phyloP scores from a whole-genome alignment of 1,140 invertebrate genomes.

The Aphaenogaster rudis region DNA sequence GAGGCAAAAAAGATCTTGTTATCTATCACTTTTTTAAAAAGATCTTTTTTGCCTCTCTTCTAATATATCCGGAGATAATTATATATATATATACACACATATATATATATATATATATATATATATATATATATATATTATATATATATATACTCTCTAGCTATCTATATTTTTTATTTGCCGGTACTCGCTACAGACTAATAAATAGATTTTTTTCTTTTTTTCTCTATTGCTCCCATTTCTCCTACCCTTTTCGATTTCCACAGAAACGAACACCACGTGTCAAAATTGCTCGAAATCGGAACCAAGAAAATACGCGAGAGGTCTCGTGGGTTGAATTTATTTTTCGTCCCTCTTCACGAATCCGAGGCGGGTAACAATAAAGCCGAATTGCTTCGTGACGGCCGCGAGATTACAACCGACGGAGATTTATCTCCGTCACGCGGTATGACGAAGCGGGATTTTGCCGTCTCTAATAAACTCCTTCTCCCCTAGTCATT shows the following conservation, averaged over 20 bases:
- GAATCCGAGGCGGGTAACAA: slow-evolving; percentile 4
- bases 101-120: no score
- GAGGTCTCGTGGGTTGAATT: slow-evolving; percentile 37
- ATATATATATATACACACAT: no score
- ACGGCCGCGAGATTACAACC: slow-evolving; percentile 34
- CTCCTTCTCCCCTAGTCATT: not conserved
- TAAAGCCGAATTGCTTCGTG: slow-evolving; percentile 25
- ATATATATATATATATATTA: no score
- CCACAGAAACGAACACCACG: not conserved
- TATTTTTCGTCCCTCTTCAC: slow-evolving; percentile 38
- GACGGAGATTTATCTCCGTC: slow-evolving; percentile 51
- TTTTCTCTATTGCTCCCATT: not conserved
- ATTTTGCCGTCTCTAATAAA: slow-evolving; percentile 39
- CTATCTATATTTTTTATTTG: not conserved
- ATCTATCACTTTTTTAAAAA: not conserved
- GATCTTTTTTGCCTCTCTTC: no score
- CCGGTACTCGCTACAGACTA: not conserved
- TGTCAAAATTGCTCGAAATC: slow-evolving; percentile 33
- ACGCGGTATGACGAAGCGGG: slow-evolving; percentile 25
- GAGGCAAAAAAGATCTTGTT: not conserved
- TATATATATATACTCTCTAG: no score
- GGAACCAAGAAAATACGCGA: slow-evolving; percentile 31
- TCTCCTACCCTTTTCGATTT: slow-evolving; percentile 15
- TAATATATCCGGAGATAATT: no score
- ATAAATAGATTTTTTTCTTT: not conserved